These are phyloP conservation scores for Corella eumyota DNA, from an alignment of 23 tunicate genomes.

Conservation along the genomic window DNA sequence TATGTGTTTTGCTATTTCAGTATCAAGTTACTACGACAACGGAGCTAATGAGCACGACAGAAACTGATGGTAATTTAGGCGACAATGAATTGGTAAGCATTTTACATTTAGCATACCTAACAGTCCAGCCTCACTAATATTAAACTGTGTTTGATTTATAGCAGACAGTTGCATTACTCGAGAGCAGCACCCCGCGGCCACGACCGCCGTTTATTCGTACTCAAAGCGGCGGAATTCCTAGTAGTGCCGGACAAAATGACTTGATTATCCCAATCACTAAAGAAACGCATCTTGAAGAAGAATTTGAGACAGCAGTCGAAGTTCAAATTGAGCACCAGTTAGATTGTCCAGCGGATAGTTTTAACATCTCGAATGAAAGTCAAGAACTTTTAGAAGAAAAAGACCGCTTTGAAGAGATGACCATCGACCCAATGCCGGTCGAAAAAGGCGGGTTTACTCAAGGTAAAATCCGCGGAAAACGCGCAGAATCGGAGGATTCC, in stretches of 20 bases:
- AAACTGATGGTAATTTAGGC: too few relatives aligned
- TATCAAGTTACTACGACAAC: too few relatives aligned
- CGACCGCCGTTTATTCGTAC: slow-evolving; percentile 39
- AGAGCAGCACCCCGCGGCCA: too few relatives aligned
- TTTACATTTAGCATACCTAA: too few relatives aligned
- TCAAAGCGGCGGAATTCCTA: slow-evolving; percentile 19
- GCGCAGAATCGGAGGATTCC: slow-evolving; percentile 49
- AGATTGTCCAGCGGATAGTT: slow-evolving; percentile 41
- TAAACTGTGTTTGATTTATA: too few relatives aligned
- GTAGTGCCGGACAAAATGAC: slow-evolving; percentile 10
- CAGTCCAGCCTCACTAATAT: too few relatives aligned
- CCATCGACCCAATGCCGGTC: not conserved
- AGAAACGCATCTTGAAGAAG: slow-evolving; percentile 37
- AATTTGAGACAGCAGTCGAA: slow-evolving; percentile 56
- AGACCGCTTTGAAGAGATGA: not conserved
- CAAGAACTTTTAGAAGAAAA: not conserved
- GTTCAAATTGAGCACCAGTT: slow-evolving; percentile 8
- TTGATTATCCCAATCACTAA: slow-evolving; percentile 33
- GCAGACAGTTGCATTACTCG: too few relatives aligned
- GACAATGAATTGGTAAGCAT: too few relatives aligned
- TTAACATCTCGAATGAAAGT: slow-evolving; percentile 5
- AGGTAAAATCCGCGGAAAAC: slow-evolving; percentile 9
- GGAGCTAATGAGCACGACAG: too few relatives aligned
- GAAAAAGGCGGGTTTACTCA: too few relatives aligned
- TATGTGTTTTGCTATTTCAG: too few relatives aligned